phyloP scores from a whole-genome alignment of 2,888 invertebrate species.

The Charanyca ferruginea region DNA sequence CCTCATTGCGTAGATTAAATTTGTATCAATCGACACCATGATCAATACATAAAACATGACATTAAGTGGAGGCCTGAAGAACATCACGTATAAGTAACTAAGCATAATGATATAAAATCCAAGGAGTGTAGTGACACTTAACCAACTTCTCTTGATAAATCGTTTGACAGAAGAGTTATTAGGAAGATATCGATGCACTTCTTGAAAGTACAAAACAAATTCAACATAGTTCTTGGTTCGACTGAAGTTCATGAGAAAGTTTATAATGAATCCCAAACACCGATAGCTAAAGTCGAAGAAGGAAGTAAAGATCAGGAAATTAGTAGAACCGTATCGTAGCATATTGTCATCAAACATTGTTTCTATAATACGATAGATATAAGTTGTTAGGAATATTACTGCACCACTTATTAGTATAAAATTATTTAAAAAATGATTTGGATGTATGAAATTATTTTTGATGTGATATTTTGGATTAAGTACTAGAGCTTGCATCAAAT shows the following conservation, averaged over 20 bases:
- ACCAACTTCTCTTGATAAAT: slow-evolving; percentile 13
- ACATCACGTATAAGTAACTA: background rate
- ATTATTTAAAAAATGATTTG: slow-evolving; percentile 11
- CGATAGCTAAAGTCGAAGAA: slow-evolving; percentile 5
- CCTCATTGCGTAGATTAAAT: slow-evolving; percentile 12
- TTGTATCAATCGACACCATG: slow-evolving; percentile 7
- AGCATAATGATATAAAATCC: background rate
- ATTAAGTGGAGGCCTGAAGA: slow-evolving; percentile 10
- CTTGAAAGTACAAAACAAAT: slow-evolving; percentile 28
- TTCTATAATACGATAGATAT: slow-evolving; percentile 6
- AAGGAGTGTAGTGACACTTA: slow-evolving; percentile 2
- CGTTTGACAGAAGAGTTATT: background rate
- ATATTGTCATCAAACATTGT: slow-evolving; percentile 16
- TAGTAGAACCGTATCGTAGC: background rate
- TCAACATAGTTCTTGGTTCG: slow-evolving; percentile 2
- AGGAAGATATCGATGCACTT: slow-evolving; percentile 25
- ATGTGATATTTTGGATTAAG: slow-evolving; percentile 26
- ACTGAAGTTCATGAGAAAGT: slow-evolving; percentile 1
- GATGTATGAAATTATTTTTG: slow-evolving; percentile 16
- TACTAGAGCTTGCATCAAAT: slow-evolving; percentile 19
- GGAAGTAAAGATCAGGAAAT: slow-evolving; percentile 16
- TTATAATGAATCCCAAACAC: slow-evolving; percentile 14
- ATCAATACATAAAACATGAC: background rate
- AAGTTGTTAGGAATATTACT: background rate
- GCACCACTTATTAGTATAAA: slow-evolving; percentile 12